phyloP scores from a whole-genome alignment of 2,113 vertebrate species.

The human region DNA sequence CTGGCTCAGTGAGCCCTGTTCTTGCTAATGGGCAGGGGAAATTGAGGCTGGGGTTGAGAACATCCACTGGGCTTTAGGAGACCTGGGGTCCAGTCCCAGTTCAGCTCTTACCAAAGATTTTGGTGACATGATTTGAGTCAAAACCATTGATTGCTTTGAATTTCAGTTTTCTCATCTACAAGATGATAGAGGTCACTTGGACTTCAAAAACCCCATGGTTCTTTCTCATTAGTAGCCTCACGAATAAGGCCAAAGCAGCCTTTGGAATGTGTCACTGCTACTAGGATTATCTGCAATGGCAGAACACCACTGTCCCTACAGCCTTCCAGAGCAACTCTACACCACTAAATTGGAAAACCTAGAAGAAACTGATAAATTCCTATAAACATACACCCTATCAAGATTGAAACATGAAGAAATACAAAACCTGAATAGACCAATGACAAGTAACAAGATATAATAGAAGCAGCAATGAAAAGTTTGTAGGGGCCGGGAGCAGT shows the following conservation, averaged over 20 bases:
- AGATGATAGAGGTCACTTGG: neutral
- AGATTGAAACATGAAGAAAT: neutral
- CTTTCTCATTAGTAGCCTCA: neutral
- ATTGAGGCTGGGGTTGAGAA: neutral
- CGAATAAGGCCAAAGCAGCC: neutral
- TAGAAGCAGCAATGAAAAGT: neutral
- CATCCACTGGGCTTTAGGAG: neutral
- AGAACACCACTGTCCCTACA: neutral
- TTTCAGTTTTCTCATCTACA: neutral
- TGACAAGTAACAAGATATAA: neutral
- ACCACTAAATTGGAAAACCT: neutral
- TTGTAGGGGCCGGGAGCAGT: too few relatives aligned
- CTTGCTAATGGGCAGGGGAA: neutral
- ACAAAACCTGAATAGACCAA: neutral
- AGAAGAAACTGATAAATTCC: neutral
- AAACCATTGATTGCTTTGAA: neutral
- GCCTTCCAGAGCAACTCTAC: neutral
- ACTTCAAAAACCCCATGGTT: neutral
- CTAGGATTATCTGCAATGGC: neutral
- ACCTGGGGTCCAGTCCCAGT: neutral
- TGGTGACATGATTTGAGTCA: neutral
- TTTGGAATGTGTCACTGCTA: neutral
- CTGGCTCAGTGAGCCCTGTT: neutral
- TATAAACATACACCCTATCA: neutral
- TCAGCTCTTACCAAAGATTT: neutral